These are phyloP conservation scores for Turritopsis rubra DNA, from an alignment of 30 jellyfish, hydroid and myxozoan species.

Conservation along the genomic window DNA sequence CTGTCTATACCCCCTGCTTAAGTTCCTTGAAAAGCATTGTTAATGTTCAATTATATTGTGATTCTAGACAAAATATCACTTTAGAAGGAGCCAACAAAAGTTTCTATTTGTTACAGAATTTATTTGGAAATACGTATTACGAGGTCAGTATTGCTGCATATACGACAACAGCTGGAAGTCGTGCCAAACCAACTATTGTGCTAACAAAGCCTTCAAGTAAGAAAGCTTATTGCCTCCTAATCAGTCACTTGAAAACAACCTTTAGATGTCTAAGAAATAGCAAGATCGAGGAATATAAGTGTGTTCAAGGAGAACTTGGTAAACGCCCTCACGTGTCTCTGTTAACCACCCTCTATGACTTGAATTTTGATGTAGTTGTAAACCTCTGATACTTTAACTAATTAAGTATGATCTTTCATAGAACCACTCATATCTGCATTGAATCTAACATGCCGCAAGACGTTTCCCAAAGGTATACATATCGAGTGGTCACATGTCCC, in stretches of 20 bases:
- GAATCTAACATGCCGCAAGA: neutral
- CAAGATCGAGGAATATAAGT: no score
- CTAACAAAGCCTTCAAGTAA: neutral
- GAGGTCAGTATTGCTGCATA: neutral
- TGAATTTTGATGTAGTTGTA: no score
- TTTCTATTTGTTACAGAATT: neutral
- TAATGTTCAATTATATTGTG: no score
- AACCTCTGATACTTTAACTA: neutral
- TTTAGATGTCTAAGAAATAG: no score
- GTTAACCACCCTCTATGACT: no score
- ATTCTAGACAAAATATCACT: neutral
- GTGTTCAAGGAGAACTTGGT: no score
- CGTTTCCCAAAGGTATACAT: neutral
- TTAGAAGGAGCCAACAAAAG: neutral
- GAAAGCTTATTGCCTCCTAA: neutral
- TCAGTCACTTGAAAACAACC: neutral
- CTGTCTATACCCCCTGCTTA: no score
- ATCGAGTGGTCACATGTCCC: constrained; percentile 5
- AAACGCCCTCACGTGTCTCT: no score
- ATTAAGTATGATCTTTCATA: neutral
- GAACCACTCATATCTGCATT: neutral
- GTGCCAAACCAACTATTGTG: neutral
- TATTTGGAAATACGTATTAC: neutral
- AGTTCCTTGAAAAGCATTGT: no score
- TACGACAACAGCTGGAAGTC: neutral